Conservation (phyloP, 1,140 invertebrate genomes). For the Temnothorax nylanderi region DNA sequence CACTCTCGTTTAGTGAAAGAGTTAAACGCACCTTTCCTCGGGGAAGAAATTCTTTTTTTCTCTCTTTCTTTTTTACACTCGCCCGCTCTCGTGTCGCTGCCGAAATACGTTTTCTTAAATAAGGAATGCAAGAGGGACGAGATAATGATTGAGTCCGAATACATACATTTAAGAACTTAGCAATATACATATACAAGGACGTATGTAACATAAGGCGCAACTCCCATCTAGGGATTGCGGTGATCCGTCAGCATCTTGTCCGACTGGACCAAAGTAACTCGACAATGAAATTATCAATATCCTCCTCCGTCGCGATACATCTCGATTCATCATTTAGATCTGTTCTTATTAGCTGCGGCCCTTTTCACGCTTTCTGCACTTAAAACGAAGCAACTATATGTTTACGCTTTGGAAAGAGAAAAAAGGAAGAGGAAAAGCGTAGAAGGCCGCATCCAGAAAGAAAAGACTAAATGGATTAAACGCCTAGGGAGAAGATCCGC, state of each 20-base stretch:
- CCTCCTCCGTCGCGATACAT: constrained; percentile 9
- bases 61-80: neutral
- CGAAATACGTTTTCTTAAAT: constrained; percentile 38
- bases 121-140: neutral
- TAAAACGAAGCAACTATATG: constrained; percentile 40
- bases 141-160: constrained; percentile 12
- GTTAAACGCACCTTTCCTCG: neutral
- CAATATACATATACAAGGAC: constrained; percentile 55
- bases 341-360: neutral
- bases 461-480: constrained; percentile 8
- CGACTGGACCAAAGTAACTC: constrained; percentile 33
- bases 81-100: neutral
- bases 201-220: constrained; percentile 49
- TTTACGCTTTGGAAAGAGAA: constrained; percentile 44
- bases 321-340: constrained; percentile 11
- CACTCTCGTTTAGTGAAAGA: constrained; percentile 1
- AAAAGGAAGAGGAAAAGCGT: constrained; percentile 33
- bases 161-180: constrained; percentile 54
- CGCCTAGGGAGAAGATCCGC: neutral
- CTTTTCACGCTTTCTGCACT: constrained; percentile 18
- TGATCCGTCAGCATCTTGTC: neutral
- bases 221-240: constrained; percentile 9
- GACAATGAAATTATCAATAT: constrained; percentile 28
- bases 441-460: constrained; percentile 9
- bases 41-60: neutral